Conservation (phyloP, 2,888 invertebrate species). For the Epinotia ramella region DNA sequence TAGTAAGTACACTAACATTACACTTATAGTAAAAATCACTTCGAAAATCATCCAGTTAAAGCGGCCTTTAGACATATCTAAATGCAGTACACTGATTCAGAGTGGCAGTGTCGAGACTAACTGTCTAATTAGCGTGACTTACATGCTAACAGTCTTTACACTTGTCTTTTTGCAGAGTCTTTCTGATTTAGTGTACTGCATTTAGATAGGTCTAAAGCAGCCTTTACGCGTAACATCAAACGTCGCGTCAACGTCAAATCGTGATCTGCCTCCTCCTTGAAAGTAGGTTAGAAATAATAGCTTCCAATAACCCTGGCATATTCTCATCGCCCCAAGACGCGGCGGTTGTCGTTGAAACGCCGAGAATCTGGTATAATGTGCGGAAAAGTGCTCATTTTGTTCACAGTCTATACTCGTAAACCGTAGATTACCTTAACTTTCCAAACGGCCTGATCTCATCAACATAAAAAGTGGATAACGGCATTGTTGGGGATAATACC, state of each 20-base stretch:
- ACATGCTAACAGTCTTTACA: too few species aligned
- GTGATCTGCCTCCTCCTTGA: not conserved
- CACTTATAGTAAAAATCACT: too few species aligned
- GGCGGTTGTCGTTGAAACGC: not conserved
- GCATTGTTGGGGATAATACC: constrained; percentile 1
- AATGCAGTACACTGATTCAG: too few species aligned
- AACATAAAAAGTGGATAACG: constrained; percentile 43
- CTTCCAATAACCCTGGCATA: not conserved
- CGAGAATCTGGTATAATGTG: not conserved
- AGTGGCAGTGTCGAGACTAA: too few species aligned
- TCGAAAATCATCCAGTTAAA: not conserved
- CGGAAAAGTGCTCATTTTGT: not conserved
- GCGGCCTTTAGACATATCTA: too few species aligned
- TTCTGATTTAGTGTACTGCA: too few species aligned
- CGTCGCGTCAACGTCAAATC: not conserved
- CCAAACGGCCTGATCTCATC: constrained; percentile 19
- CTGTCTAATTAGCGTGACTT: too few species aligned
- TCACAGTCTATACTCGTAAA: constrained; percentile 24
- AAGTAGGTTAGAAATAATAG: not conserved
- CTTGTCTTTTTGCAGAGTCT: too few species aligned
- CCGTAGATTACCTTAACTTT: constrained; percentile 23
- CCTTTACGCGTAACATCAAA: not conserved
- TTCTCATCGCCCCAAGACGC: not conserved
- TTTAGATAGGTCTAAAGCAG: too few species aligned
- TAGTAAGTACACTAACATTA: not conserved